These are phyloP conservation scores for Drosophila willistoni DNA, from an alignment of 1,140 invertebrate species.

Conservation along the genomic window DNA sequence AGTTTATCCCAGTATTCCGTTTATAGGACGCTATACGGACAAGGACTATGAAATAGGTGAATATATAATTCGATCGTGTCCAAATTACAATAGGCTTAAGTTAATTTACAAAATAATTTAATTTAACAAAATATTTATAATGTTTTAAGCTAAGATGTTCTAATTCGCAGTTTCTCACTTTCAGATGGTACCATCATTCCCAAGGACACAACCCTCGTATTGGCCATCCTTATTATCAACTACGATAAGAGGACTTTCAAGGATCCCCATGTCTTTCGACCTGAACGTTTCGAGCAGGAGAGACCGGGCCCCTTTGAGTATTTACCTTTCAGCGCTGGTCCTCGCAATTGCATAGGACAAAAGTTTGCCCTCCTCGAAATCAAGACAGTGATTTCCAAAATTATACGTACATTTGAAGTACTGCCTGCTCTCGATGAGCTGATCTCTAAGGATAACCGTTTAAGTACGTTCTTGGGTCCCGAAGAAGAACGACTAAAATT, in stretches of 20 bases:
- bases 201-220: conserved; percentile 54
- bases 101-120: too few relatives aligned
- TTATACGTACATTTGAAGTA: conserved; percentile 79
- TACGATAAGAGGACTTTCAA: conserved; percentile 85
- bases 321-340: conserved; percentile 85
- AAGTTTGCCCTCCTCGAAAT: conserved; percentile 84
- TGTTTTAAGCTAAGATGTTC: not conserved
- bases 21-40: conserved; percentile 84
- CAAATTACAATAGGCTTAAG: too few relatives aligned
- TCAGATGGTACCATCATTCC: conserved; percentile 65
- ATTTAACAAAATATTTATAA: too few relatives aligned
- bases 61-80: too few relatives aligned
- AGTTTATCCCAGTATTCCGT: conserved; percentile 88
- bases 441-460: conserved; percentile 55
- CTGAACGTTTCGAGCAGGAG: conserved; percentile 88
- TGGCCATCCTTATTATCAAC: conserved; percentile 56
- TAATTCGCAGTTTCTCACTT: not conserved
- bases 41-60: conserved; percentile 71
- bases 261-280: conserved; percentile 89
- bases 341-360: conserved; percentile 82
- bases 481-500: conserved; percentile 35
- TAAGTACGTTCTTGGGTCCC: conserved; percentile 56
- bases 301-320: conserved; percentile 84
- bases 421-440: conserved; percentile 72
- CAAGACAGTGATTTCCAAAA: conserved; percentile 83